Conservation (phyloP, 2,113 vertebrate genomes). For the Ailurus styani region DNA sequence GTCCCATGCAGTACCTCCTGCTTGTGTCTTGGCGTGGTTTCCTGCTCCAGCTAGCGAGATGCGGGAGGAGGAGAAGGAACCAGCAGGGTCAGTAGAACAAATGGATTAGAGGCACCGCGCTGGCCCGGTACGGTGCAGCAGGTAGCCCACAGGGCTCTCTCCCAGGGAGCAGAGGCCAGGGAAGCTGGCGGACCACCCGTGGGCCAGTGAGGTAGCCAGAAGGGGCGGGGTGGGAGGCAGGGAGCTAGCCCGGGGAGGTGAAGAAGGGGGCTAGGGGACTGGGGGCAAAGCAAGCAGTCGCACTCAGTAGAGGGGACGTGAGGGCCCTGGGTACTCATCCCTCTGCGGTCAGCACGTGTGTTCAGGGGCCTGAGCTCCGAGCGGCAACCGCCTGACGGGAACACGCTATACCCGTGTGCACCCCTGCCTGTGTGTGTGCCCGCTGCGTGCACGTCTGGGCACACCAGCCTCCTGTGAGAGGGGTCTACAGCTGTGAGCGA, state of each 20-base stretch:
- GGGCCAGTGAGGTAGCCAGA: not conserved
- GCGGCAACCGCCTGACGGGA: not conserved
- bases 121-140: not conserved
- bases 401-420: not conserved
- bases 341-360: not conserved
- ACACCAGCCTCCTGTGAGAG: not conserved
- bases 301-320: fast-evolving
- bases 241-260: not conserved
- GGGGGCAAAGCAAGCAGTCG: not conserved
- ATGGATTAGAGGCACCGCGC: conserved; percentile 55
- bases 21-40: conserved; percentile 95
- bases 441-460: not conserved
- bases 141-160: not conserved
- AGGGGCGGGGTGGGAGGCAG: not conserved
- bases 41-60: conserved; percentile 92
- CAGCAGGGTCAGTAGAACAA: conserved; percentile 80
- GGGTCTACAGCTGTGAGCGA: not conserved
- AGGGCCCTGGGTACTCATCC: not conserved
- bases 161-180: not conserved
- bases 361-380: not conserved
- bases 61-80: conserved; percentile 83
- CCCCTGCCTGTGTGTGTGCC: not conserved
- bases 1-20: conserved; percentile 91
- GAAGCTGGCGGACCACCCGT: not conserved
- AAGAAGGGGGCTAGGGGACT: not conserved